These are phyloP conservation scores for Anas bahamensis DNA, from an alignment of 2,797 vertebrate genomes.

Conservation along the genomic window DNA sequence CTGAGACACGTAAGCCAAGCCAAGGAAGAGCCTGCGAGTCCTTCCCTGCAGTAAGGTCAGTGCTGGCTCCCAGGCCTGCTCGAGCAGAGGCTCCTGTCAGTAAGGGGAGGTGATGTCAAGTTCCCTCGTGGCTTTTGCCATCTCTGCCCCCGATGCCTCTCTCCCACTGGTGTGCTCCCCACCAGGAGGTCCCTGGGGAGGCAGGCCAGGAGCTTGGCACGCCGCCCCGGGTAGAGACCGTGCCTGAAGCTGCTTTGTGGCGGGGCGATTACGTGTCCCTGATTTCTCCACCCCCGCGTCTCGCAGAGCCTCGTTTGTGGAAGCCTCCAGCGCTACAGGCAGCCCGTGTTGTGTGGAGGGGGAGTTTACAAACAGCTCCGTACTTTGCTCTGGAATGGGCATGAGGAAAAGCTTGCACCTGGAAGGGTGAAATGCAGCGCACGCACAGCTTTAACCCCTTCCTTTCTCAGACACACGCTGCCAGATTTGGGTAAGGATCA, in stretches of 20 bases:
- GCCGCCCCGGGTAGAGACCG: accelerated
- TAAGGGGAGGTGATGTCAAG: accelerated
- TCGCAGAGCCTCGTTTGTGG: accelerated
- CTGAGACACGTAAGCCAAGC: neutral
- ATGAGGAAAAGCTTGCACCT: neutral
- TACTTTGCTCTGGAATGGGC: neutral
- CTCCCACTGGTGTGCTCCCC: neutral
- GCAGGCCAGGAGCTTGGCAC: neutral
- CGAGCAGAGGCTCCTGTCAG: neutral
- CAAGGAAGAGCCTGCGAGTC: neutral
- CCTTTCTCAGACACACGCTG: neutral
- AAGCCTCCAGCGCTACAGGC: neutral
- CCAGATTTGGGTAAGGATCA: accelerated
- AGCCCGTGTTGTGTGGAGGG: neutral
- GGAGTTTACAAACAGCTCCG: neutral
- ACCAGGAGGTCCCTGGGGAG: neutral
- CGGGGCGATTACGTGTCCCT: neutral
- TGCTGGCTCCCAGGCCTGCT: neutral
- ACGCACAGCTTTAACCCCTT: neutral
- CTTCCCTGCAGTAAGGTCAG: neutral
- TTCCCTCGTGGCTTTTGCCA: neutral
- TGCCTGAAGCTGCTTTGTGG: neutral
- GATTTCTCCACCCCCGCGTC: neutral
- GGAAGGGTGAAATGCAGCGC: accelerated
- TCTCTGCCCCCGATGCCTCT: neutral